Evolutionary conservation across 2,888 invertebrate species (phyloP).

Genomic region (Tipula lateralis): DNA sequence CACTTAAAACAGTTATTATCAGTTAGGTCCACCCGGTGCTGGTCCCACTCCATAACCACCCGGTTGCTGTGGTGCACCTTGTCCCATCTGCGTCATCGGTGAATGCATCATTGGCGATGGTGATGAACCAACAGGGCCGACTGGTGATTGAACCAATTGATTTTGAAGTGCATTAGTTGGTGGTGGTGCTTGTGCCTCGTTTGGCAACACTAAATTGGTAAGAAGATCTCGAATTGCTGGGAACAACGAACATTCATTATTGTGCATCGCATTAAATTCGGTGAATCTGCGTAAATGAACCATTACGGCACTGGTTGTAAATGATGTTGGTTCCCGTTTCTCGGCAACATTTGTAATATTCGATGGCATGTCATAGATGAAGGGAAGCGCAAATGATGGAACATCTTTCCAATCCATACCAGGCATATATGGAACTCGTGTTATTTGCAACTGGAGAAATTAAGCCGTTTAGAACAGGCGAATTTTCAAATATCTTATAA

Average conservation of each 20-base stretch:
- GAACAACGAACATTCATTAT: slow-evolving; percentile 85
- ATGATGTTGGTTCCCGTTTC: slow-evolving; percentile 64
- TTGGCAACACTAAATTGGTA: slow-evolving; percentile 74
- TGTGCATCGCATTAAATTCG: slow-evolving; percentile 64
- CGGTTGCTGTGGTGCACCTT: slow-evolving; percentile 39
- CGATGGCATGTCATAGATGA: slow-evolving; percentile 82
- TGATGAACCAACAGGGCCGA: slow-evolving; percentile 44
- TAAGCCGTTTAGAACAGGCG: background rate
- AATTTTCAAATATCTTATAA: background rate
- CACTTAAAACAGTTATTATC: slow-evolving; percentile 40
- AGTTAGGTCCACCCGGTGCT: slow-evolving; percentile 40
- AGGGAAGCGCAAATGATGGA: slow-evolving; percentile 73
- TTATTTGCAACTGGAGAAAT: slow-evolving; percentile 63
- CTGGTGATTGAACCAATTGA: slow-evolving; percentile 51
- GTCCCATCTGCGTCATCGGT: slow-evolving; percentile 51
- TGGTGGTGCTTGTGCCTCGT: slow-evolving; percentile 62
- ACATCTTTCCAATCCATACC: slow-evolving; percentile 63
- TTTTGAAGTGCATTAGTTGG: slow-evolving; percentile 40
- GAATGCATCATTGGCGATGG: slow-evolving; percentile 57
- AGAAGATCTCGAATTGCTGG: slow-evolving; percentile 86
- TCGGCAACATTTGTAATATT: slow-evolving; percentile 86
- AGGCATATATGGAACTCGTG: slow-evolving; percentile 57
- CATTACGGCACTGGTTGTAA: slow-evolving; percentile 59
- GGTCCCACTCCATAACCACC: slow-evolving; percentile 41
- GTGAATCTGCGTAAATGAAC: slow-evolving; percentile 65